Conservation (phyloP, 2,113 vertebrate genomes). For the Thryonomys swinderianus region DNA sequence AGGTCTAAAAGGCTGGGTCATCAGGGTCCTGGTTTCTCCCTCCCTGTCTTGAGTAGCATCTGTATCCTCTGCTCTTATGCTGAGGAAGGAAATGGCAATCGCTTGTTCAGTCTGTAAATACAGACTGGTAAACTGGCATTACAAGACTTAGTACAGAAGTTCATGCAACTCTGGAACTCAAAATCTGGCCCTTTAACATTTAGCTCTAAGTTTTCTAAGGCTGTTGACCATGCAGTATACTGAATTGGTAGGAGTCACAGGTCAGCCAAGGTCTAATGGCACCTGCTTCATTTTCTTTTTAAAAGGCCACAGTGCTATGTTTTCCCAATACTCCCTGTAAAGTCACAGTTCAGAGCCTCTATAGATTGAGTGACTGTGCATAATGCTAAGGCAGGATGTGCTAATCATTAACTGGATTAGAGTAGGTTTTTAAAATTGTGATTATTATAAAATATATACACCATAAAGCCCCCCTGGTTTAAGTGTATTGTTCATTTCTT, state of each 20-base stretch:
- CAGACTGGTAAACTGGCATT: background rate
- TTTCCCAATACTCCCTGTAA: conserved; percentile 8
- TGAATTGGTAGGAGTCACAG: background rate
- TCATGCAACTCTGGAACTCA: background rate
- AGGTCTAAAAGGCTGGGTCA: background rate
- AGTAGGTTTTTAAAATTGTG: background rate
- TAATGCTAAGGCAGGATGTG: background rate
- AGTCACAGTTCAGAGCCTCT: background rate
- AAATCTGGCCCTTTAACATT: background rate
- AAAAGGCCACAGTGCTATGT: background rate
- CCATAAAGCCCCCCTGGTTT: background rate
- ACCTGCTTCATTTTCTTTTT: background rate
- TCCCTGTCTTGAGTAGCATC: background rate
- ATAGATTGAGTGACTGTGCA: background rate
- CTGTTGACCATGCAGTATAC: background rate
- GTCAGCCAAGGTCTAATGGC: background rate
- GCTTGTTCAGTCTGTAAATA: background rate
- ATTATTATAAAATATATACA: background rate
- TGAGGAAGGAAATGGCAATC: background rate
- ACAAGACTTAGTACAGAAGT: background rate
- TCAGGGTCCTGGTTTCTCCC: background rate
- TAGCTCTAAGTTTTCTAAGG: background rate
- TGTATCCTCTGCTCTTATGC: background rate
- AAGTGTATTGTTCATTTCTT: background rate
- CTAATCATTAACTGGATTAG: background rate